Evolutionary conservation across 2,797 vertebrate genomes (phyloP).

Genomic region (Prunella strophiata): DNA sequence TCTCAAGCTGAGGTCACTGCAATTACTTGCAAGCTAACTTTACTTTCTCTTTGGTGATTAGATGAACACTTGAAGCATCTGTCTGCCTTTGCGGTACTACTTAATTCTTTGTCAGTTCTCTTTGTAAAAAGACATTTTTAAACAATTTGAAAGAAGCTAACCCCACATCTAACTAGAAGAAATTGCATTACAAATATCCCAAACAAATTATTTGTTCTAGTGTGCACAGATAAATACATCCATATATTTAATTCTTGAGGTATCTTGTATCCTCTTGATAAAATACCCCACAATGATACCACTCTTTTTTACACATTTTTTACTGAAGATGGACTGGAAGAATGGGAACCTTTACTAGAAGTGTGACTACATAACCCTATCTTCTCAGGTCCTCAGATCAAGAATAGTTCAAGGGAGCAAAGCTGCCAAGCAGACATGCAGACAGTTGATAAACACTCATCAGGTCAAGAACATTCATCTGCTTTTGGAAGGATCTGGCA

Average conservation of each 20-base stretch:
- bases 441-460: conserved; percentile 52
- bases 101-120: neutral
- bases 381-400: neutral
- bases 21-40: neutral
- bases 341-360: neutral
- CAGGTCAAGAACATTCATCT: conserved; percentile 41
- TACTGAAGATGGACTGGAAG: neutral
- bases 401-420: neutral
- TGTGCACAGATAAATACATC: neutral
- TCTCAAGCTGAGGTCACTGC: neutral
- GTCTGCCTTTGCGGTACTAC: neutral
- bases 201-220: neutral
- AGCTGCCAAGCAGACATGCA: conserved; percentile 8
- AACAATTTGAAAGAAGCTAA: neutral
- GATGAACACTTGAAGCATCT: neutral
- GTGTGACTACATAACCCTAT: neutral
- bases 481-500: conserved; percentile 38
- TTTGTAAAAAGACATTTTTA: neutral
- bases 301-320: neutral
- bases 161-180: neutral
- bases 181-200: neutral
- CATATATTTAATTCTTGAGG: neutral
- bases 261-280: neutral
- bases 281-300: neutral
- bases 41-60: neutral